phyloP scores from a whole-genome alignment of 2,797 vertebrate species.

The Lacerta agilis region DNA sequence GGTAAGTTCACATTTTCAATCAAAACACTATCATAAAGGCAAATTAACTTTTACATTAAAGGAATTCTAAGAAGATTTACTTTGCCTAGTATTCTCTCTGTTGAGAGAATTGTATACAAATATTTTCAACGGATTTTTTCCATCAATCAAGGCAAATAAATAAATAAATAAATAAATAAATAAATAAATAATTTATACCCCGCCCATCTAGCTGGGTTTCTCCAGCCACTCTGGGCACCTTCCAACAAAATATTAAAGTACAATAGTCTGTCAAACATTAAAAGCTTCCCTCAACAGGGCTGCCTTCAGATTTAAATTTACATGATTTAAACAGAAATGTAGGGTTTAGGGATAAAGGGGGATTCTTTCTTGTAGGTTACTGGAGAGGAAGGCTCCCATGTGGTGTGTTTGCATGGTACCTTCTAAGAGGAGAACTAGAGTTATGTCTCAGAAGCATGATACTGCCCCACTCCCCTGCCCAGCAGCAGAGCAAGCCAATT shows the following conservation, averaged over 20 bases:
- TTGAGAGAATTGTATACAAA: neutral
- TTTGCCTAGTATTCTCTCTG: neutral
- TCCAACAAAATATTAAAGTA: no score
- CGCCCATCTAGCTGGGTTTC: no score
- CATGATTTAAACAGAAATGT: slow-evolving; percentile 5
- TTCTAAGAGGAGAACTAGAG: slow-evolving; percentile 31
- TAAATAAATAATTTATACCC: no score
- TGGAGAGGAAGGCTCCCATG: slow-evolving; percentile 36
- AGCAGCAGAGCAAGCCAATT: no score
- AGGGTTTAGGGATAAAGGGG: neutral
- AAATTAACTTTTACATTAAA: slow-evolving; percentile 1
- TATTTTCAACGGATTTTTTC: neutral
- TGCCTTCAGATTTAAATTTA: no score
- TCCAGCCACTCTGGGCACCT: no score
- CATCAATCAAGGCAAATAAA: neutral
- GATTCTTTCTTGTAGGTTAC: neutral
- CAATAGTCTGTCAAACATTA: no score
- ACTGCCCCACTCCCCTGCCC: neutral
- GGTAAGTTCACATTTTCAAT: slow-evolving; percentile 1
- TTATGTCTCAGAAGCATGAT: slow-evolving; percentile 15
- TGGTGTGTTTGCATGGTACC: slow-evolving; percentile 25
- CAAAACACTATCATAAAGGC: slow-evolving; percentile 7
- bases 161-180: no score
- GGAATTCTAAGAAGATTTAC: neutral
- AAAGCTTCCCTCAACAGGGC: no score